Base-by-base conservation (phyloP, 2,797 vertebrate species). In the Pangasius mekongensis region DNA sequence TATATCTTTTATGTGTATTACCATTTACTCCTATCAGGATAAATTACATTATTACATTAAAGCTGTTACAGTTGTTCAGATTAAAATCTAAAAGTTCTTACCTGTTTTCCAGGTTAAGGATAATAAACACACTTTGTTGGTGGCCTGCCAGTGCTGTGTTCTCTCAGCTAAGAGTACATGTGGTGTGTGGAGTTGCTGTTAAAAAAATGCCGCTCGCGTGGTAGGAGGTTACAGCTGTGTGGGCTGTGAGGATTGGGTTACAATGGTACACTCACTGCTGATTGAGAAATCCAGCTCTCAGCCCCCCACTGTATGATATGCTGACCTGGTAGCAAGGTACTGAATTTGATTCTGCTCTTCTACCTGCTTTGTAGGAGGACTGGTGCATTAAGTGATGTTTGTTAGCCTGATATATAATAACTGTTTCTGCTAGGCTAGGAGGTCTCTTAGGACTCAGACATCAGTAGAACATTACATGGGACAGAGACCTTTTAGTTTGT, bases 181-280 rank as follows among this genome's bases (percentile, higher is more conserved):
- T 88, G 73, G 30, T 86, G 66, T 30, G 66, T 82, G 24, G 39
- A 71, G 69, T 76, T 52, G 43, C 80, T 67, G 80, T 80, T 81
- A n/a, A 74, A 85, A 54, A 62, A 66, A 66, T 43, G n/a, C 80
- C 83, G 49, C 80, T 88, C 6, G 66, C 56, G 60, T 87, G 74
- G 86, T 91, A 91, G 91, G 89, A 91, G 91, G 91, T 89, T 85
- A 88, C 91, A 89, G 90, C 86, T 81, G 84, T 89, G 77, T 60
- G 86, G 80, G 84, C 43, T 64, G 58, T 90, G 33, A 84, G 87
- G 90, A 90, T 91, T 91, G 89, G 89, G 89, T 91, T 91, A 89
- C 62, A 84, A 14, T 69, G 64, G 64, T 52, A 67, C 84, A 74
- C 69, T 89, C 83, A 56, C 13, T 49, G 54, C 52, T 86, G 88